These are phyloP conservation scores for Acanthurus lineatus DNA, from an alignment of 2,797 vertebrate genomes.

Conservation along the genomic window DNA sequence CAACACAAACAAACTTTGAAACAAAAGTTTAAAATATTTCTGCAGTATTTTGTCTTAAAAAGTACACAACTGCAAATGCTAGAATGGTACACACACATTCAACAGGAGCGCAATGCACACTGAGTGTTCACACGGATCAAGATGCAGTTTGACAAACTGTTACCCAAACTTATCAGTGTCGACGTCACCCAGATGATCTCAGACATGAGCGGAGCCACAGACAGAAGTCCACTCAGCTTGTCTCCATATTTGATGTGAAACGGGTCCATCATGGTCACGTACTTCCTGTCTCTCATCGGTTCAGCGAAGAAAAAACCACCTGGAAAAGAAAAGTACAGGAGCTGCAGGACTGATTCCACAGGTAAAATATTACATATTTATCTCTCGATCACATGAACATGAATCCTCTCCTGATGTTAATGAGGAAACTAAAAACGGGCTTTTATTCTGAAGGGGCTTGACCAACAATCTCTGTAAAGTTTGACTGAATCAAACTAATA, in stretches of 20 bases:
- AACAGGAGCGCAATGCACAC: too few relatives aligned
- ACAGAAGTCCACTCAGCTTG: constrained; percentile 60
- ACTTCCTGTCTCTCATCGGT: constrained; percentile 76
- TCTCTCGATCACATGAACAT: too few relatives aligned
- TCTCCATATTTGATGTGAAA: constrained; percentile 82
- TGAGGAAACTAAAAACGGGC: too few relatives aligned
- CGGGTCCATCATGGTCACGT: constrained; percentile 82
- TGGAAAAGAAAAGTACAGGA: too few relatives aligned
- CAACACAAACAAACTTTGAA: not conserved
- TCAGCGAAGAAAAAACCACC: constrained; percentile 77
- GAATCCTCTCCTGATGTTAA: too few relatives aligned
- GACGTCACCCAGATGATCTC: constrained; percentile 80
- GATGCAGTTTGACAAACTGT: constrained; percentile 46
- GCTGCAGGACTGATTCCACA: too few relatives aligned
- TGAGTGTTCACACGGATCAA: constrained; percentile 34
- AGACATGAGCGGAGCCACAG: constrained; percentile 67
- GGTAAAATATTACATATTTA: too few relatives aligned
- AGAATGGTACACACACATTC: too few relatives aligned
- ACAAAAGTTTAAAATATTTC: not conserved
- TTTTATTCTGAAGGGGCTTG: too few relatives aligned
- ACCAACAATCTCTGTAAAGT: too few relatives aligned
- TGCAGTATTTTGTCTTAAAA: not conserved
- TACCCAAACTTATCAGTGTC: constrained; percentile 80
- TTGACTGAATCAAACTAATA: too few relatives aligned
- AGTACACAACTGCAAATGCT: too few relatives aligned